Conservation (phyloP, 2,113 vertebrate species). For the Muntiacus muntjak region DNA sequence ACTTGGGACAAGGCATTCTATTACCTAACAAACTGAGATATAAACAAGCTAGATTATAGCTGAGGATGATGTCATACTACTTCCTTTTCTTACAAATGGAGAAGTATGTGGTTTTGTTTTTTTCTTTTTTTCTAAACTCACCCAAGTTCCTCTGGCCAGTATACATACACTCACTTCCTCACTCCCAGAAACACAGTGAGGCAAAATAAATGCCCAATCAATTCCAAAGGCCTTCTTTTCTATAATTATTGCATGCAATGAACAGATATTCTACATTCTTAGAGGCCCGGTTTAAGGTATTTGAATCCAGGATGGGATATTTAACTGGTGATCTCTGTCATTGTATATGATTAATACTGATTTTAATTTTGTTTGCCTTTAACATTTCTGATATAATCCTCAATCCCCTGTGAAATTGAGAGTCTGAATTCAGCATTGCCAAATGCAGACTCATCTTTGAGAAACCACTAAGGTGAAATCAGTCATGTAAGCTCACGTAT, state of each 20-base stretch:
- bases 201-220: neutral
- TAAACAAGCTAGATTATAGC: conserved; percentile 1
- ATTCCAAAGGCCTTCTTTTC: neutral
- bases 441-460: neutral
- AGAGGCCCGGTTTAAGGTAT: neutral
- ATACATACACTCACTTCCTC: neutral
- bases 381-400: neutral
- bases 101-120: conserved; percentile 19
- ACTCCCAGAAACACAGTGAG: neutral
- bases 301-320: neutral
- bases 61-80: neutral
- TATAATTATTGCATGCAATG: neutral
- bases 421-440: neutral
- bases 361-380: neutral
- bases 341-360: neutral
- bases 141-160: neutral
- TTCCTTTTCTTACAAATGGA: conserved; percentile 56
- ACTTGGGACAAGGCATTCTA: neutral
- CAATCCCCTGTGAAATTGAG: neutral
- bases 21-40: conserved; percentile 5
- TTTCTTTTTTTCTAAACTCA: neutral
- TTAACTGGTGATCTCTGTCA: neutral
- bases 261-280: neutral
- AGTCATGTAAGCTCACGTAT: neutral
- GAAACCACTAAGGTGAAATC: neutral